Percentiles rank a stretch among this genome's conserved stretches.
phyloP scores from a whole-genome alignment of 1,140 invertebrate species.

The Argopecten irradians region DNA sequence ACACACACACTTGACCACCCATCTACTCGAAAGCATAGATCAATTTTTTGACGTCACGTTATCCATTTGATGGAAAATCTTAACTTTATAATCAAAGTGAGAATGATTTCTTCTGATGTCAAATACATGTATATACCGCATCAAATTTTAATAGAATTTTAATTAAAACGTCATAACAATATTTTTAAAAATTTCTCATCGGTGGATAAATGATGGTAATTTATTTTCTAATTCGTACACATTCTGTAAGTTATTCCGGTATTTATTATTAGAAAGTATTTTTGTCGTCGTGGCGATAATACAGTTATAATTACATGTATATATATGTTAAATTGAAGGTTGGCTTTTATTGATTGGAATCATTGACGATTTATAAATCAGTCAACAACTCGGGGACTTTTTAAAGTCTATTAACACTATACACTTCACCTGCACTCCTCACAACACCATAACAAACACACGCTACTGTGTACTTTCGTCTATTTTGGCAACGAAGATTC shows the following conservation, averaged over 20 bases:
- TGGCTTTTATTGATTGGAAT: too few relatives aligned
- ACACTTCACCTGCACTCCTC: neutral
- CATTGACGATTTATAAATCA: neutral
- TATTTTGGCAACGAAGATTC: conserved; percentile 7
- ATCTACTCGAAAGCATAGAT: neutral
- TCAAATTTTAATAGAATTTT: too few relatives aligned
- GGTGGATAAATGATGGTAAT: too few relatives aligned
- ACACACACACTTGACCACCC: neutral
- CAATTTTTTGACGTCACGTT: neutral
- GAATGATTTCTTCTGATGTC: neutral
- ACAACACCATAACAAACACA: neutral
- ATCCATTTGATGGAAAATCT: neutral
- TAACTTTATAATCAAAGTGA: neutral
- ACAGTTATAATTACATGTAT: neutral
- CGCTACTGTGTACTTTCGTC: neutral
- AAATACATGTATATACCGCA: neutral
- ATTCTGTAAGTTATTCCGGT: too few relatives aligned
- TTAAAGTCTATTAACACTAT: neutral
- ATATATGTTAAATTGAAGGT: too few relatives aligned
- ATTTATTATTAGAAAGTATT: too few relatives aligned
- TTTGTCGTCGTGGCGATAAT: neutral
- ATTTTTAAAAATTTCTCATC: too few relatives aligned
- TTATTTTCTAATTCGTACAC: too few relatives aligned
- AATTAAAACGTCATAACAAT: too few relatives aligned
- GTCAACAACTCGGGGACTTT: neutral